A percentile compares a stretch with the other conserved stretches of the same genome.
These are phyloP conservation scores for Natator depressus DNA, from an alignment of 2,113 vertebrate species.

Conservation along the genomic window DNA sequence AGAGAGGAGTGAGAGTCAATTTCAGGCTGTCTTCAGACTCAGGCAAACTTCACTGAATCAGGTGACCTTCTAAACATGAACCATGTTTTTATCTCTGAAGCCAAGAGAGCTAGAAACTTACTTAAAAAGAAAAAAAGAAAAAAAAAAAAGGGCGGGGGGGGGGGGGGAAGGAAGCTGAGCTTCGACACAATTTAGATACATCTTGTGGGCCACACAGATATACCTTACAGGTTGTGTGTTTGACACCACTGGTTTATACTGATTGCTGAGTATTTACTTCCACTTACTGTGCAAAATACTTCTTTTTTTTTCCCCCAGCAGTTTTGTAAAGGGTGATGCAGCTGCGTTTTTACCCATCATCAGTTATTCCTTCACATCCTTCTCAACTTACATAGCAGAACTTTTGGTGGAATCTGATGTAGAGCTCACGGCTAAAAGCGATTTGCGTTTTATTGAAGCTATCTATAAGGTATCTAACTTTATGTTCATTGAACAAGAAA, in stretches of 20 bases:
- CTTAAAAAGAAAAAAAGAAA: background rate
- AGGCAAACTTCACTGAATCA: background rate
- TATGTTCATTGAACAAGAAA: background rate
- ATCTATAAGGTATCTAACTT: conserved; percentile 89
- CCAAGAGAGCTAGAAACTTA: background rate
- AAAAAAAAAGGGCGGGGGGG: background rate
- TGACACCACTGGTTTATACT: background rate
- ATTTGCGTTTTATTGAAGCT: conserved; percentile 89
- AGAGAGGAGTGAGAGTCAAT: background rate
- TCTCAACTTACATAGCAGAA: conserved; percentile 87
- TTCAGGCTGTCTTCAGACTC: background rate
- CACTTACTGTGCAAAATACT: conserved; percentile 13
- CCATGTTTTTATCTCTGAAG: background rate
- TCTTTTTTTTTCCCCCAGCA: conserved; percentile 60
- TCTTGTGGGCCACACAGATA: rapidly evolving
- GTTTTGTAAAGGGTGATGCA: conserved; percentile 90
- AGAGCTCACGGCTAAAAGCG: conserved; percentile 90
- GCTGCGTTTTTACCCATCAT: conserved; percentile 89
- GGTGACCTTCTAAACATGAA: background rate
- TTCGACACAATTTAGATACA: background rate
- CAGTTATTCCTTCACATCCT: conserved; percentile 89
- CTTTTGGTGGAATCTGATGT: conserved; percentile 83
- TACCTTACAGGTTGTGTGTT: background rate
- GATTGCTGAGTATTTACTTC: background rate
- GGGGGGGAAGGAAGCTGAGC: too few species aligned